Conservation (phyloP, 2,888 invertebrate genomes). For the Anthophora plumipes region DNA sequence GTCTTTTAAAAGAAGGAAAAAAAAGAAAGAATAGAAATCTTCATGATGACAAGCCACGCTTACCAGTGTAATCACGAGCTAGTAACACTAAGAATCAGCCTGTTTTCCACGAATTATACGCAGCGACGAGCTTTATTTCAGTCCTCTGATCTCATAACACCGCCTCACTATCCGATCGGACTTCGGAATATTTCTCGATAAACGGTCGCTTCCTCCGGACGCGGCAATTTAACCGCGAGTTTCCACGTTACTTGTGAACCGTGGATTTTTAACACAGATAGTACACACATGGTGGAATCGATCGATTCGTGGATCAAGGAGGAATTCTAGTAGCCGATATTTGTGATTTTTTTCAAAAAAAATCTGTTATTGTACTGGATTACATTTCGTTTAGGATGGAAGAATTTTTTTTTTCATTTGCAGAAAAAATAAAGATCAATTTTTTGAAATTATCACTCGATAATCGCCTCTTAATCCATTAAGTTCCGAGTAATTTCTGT, state of each 20-base stretch:
- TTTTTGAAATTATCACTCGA: no score
- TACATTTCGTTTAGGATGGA: no score
- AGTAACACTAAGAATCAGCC: constrained; percentile 39
- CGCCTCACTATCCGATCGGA: constrained; percentile 7
- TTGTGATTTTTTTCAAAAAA: no score
- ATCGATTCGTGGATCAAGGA: background rate
- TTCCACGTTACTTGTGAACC: background rate
- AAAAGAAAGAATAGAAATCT: background rate
- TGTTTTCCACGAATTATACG: constrained; percentile 20
- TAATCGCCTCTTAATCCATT: no score
- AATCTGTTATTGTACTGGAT: no score
- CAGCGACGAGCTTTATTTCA: constrained; percentile 37
- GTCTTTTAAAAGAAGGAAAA: constrained; percentile 33
- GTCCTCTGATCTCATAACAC: constrained; percentile 40
- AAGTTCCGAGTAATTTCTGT: no score
- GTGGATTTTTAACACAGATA: background rate
- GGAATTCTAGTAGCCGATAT: no score
- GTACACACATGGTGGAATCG: background rate
- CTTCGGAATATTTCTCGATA: constrained; percentile 1
- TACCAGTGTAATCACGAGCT: constrained; percentile 41
- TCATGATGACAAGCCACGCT: constrained; percentile 7
- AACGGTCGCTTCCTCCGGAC: constrained; percentile 4
- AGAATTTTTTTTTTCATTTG: no score
- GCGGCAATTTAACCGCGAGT: constrained; percentile 2
- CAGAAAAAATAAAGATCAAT: no score